Evolutionary conservation across 1,140 invertebrate species (phyloP), one percentile per base, ranked within the genome.

Genomic region (Asbolus verrucosus): DNA sequence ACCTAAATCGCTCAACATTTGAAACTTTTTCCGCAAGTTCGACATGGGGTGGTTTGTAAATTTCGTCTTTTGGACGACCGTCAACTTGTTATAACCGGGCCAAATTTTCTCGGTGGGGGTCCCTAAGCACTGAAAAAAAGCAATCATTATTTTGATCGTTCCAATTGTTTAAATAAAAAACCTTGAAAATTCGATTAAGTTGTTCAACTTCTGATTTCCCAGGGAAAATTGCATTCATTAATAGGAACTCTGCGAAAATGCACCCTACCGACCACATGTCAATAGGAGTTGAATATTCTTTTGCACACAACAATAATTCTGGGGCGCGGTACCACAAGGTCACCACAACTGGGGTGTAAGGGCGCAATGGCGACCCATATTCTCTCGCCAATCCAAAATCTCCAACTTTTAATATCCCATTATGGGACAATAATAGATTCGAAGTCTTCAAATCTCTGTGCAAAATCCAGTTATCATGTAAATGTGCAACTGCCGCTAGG

Each of bases 181-280:
- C 94, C 91, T 97, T 96, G 81, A 98, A 99, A 79, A 99, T 97
- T 73, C 89, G 88, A 81, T 98, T 96, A 0, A 99, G 80, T 80
- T 99, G 94, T 82, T 99, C 97, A 13, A 94, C 90, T 81, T 99
- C 97, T 2, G 93, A 93, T 85, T 98, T 97, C 2, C 97, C 98
- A 1, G 95, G 94, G 81, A 99, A 99, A n/a, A 99, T 81, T 2
- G 97, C 93, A 77, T 97, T 92, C 94, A 98, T 97, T 43, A 91
- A 90, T 2, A 99, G 83, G 30, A 99, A 89, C 81, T 99, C 98
- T 0, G 94, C 97, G 84, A 99, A 99, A 73, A 99, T 99, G 80
- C 98, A 99, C 30, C 98, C 98, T 5, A 99, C 95, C 8, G 96
- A 98, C 98, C 98, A 99, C 82, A 99, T 90, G 81, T 99, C 98